Evolutionary conservation across 2,888 invertebrate species (phyloP), one percentile per base, ranked within the genome.

Genomic region (Heliconius charithonia): DNA sequence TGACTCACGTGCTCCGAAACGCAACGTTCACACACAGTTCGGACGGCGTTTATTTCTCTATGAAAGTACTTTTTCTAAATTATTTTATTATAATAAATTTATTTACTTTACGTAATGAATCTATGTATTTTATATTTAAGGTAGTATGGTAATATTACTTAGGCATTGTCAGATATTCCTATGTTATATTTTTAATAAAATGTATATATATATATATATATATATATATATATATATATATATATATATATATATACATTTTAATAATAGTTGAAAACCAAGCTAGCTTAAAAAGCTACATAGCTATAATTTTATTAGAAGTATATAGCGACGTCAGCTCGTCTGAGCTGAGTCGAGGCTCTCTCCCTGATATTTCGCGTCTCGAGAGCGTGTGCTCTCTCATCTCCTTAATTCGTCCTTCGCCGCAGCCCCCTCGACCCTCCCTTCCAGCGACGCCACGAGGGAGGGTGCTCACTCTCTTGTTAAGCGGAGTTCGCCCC

Each of bases 401-500:
- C 94, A 94, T 94, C 95, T 95, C 94, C 95, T 95, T 94, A 95
- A 94, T 94, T 95, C 93, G 95, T 94, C 95, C 95, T 94, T 94
- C 95, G 94, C 93, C 93, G 89, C 94, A 94, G 89, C 94, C 94
- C 94, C 94, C 94, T 91, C 89, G 88, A 89, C 91, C 91, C 93
- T 90, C 92, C 92, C 92, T 88, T 85, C 89, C 89, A 89, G 89
- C 90, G 87, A 86, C 88, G 90, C 88, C 86, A 87, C 86, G 88
- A 86, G 90, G 91, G 91, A 85, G 92, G 90, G 87, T 88, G 90
- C 90, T 90, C 91, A 89, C 89, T 92, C 92, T 92, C 94, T 93
- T 91, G 92, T 92, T 94, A 93, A 93, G 91, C 92, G 92, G 92
- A 91, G 93, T 91, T 90, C 74, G 85, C 86, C 90, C 93, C 93